Percentiles rank a stretch among this genome's conserved stretches.
Evolutionary conservation across 1,140 invertebrate species (phyloP).

Genomic region (Conus betulinus): DNA sequence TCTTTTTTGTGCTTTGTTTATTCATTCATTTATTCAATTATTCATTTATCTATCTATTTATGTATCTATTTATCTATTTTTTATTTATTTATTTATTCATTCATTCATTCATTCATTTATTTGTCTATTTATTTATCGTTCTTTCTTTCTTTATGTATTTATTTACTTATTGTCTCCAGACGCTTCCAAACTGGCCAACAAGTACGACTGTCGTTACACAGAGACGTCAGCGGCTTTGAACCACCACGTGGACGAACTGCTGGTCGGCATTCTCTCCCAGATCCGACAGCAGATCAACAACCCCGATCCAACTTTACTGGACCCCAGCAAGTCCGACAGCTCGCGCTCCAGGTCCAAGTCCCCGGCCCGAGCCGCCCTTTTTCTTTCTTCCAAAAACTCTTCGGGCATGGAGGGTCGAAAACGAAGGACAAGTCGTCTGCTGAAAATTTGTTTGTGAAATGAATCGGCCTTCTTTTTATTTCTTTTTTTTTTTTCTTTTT

Average conservation of each 20-base stretch:
- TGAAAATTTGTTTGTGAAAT: slow-evolving; percentile 49
- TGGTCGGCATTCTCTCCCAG: slow-evolving; percentile 84
- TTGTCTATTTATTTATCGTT: too few species aligned
- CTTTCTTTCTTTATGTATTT: too few species aligned
- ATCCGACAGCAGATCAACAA: slow-evolving; percentile 70
- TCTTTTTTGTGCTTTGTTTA: not conserved
- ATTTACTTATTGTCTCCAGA: not conserved
- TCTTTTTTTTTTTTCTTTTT: too few species aligned
- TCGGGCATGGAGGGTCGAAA: slow-evolving; percentile 45
- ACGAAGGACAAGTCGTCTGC: slow-evolving; percentile 57
- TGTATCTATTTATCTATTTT: too few species aligned
- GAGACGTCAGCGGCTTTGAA: slow-evolving; percentile 88
- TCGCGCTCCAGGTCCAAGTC: slow-evolving; percentile 41
- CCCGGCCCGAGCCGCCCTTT: slow-evolving; percentile 33
- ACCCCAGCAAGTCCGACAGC: slow-evolving; percentile 22
- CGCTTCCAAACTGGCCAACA: not conserved
- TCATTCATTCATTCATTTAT: too few species aligned
- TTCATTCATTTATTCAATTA: too few species aligned
- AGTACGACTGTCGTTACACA: slow-evolving; percentile 84
- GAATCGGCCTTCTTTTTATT: too few species aligned
- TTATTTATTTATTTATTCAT: too few species aligned
- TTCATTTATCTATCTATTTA: too few species aligned
- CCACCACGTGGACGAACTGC: slow-evolving; percentile 88
- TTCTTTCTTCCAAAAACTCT: slow-evolving; percentile 57
- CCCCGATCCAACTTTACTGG: slow-evolving; percentile 29